phyloP scores from a whole-genome alignment of 2,888 invertebrate species.

The Myopa tessellatipennis region DNA sequence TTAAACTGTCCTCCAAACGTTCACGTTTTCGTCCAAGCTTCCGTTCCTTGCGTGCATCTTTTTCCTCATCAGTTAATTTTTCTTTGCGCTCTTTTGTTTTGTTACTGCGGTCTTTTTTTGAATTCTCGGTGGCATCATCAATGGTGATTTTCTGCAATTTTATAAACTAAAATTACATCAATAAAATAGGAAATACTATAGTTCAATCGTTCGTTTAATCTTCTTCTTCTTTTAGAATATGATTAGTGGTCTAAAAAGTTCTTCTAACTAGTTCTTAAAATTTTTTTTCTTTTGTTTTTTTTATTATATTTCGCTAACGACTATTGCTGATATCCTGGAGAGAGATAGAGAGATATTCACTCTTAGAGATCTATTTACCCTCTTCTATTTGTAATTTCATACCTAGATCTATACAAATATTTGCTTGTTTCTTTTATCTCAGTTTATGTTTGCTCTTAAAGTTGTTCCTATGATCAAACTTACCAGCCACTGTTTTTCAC shows the following conservation, averaged over 20 bases:
- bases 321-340: background rate
- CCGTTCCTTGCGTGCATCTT: constrained; percentile 83
- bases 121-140: constrained; percentile 62
- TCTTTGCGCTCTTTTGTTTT: constrained; percentile 73
- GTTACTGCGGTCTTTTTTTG: constrained; percentile 69
- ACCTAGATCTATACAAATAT: background rate
- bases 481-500: constrained; percentile 30
- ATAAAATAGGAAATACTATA: background rate
- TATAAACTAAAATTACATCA: constrained; percentile 43
- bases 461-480: constrained; percentile 32
- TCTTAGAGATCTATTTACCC: background rate
- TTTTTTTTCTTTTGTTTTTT: background rate
- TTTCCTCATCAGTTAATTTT: constrained; percentile 81
- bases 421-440: background rate
- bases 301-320: background rate
- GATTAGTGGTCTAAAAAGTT: background rate
- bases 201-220: background rate
- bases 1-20: constrained; percentile 77
- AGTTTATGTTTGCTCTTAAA: background rate
- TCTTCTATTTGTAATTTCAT: background rate
- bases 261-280: background rate
- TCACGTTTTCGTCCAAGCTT: constrained; percentile 85
- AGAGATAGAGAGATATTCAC: too few species aligned
- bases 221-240: background rate
- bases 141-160: constrained; percentile 62